These are phyloP conservation scores for Drosophila borealis DNA, from an alignment of 2,888 invertebrate species.

Conservation along the genomic window DNA sequence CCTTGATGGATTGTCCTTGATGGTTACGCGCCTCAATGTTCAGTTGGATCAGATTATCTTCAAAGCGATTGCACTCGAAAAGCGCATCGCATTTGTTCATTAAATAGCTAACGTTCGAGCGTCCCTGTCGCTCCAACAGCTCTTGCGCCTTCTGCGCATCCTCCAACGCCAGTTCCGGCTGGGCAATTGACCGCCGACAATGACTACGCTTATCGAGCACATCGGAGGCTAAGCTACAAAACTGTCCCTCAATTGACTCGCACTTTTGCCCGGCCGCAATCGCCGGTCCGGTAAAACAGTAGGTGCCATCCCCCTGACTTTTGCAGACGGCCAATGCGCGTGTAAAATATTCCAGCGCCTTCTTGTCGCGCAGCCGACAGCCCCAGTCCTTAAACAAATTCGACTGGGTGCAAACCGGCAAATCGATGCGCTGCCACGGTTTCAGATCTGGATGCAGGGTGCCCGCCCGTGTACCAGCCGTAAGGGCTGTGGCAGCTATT, in stretches of 20 bases:
- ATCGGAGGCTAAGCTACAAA: neutral
- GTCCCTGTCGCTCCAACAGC: neutral
- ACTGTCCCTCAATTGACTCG: neutral
- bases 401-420: slow-evolving; percentile 34
- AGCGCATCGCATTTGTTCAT: slow-evolving; percentile 75
- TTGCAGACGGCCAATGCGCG: slow-evolving; percentile 28
- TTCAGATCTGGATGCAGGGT: slow-evolving; percentile 24
- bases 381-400: slow-evolving; percentile 51
- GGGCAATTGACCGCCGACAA: slow-evolving; percentile 68
- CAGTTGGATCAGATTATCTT: slow-evolving; percentile 66
- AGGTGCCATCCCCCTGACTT: neutral
- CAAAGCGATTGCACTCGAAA: slow-evolving; percentile 77
- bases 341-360: slow-evolving; percentile 27
- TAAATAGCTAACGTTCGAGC: slow-evolving; percentile 22
- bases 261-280: fast-evolving
- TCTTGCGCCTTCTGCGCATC: slow-evolving; percentile 66
- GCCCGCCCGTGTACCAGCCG: neutral
- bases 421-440: slow-evolving; percentile 58
- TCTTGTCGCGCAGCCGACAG: slow-evolving; percentile 9
- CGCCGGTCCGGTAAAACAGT: neutral
- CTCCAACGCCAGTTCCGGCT: slow-evolving; percentile 58
- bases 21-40: slow-evolving; percentile 53
- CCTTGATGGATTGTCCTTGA: neutral
- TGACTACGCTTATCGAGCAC: slow-evolving; percentile 13
- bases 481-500: neutral